Base-by-base conservation (phyloP, 2,113 vertebrate genomes). In the Sorex fumeus region DNA sequence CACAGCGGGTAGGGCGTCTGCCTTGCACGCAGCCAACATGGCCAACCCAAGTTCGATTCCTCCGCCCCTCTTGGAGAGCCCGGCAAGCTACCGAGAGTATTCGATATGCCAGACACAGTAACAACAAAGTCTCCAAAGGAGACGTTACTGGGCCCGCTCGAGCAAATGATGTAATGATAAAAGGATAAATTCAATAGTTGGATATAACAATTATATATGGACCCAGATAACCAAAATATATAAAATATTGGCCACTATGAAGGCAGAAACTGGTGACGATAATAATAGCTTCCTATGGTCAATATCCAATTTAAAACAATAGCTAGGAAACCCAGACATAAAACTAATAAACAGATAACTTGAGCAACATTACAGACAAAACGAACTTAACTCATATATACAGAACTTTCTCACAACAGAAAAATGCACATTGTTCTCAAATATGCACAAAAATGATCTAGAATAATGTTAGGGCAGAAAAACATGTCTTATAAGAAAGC, bases 271-370 rank as follows among this genome's bases (percentile, higher is more conserved):
- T 84, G 32, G 76, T 6, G 43, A 32, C 60, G 40, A 43, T 32
- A 66, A 76, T 76, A 90, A 53, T 43, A 67, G 71, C 40, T 40
- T 40, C 40, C 3, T 40, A 40, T 40, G 7, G 40, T 76, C 60
- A 53, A 15, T 76, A 32, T 28, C 9, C 2, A 4, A 75, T 28
- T 84, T 67, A 82, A 10, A 81, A 64, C 64, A 82, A 81, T 47
- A 53, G 53, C 28, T 43, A 90, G 71, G 62, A 84, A 67, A 76
- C 43, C 32, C 32, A 53, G 71, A 57, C 71, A 90, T 27, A 23
- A 76, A 76, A 28, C 81, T 28, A 76, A 28, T 84, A n/a, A 76
- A 91, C 40, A 75, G 83, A 83, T 8, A 82, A 30, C 40, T n/a
- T 75, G 32, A 83, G 66, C 18, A 85, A 72, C 34, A 40, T n/a